Evolutionary conservation across 2,113 vertebrate species (phyloP), one percentile per base, ranked within the genome.

Genomic region (Potamarius usumacintae): DNA sequence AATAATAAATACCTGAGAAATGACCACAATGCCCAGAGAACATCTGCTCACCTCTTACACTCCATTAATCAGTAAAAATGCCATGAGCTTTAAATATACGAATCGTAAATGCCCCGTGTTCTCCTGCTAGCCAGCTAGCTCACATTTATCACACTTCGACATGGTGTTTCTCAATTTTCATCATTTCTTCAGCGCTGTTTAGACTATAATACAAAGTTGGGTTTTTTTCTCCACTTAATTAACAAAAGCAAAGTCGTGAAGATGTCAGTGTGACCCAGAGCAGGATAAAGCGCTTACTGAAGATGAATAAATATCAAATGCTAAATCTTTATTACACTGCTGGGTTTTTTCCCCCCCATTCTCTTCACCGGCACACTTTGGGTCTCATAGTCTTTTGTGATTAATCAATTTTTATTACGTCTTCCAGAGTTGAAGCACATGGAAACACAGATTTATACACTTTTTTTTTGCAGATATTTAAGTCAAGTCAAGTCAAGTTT

Each of bases 1-100:
- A 57, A 79, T 79, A 79, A 79, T 79, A 79, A 79, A 79, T 57
- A 79, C 14, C 76, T 57, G 76, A 79, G 52, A 27, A 79, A 55
- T 79, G 76, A 79, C 76, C 76, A 11, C 42, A 2, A 74, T 52
- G 72, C 72, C 48, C 48, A 52, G 74, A 52, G 48, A 77, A 77
- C 48, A 77, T 77, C 74, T 52, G 48, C 74, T 77, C 48, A 52
- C 42, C 48, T 77, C 25, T 48, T 76, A 50, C 9, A 5, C 42
- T 22, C 42, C 42, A 52, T 77, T 77, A 52, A n/a, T 77, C 74
- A 77, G 25, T 52, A 77, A n/a, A 27, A 79, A 79, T 18, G 0
- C 20, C 48, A n/a, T 14, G 5, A 77, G 12, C 74, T 77, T 77
- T 53, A 77, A 53, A 53, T n/a, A 77, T 53, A 77, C 22, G 14